Conservation (phyloP, 2,113 vertebrate genomes). For the Tyrannus savana region DNA sequence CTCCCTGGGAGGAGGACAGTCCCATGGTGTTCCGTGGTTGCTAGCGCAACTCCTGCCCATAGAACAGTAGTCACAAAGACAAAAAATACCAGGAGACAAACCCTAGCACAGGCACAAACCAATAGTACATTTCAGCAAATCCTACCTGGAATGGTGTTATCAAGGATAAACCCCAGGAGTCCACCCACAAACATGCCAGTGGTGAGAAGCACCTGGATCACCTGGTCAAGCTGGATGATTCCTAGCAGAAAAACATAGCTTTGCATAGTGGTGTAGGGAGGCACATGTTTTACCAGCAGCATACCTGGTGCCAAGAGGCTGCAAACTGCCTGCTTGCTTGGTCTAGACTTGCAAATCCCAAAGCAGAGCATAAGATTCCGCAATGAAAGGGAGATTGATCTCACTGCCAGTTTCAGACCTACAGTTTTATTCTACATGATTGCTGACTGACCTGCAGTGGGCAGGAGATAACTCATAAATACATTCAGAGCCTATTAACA, state of each 20-base stretch:
- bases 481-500: neutral
- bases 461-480: neutral
- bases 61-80: neutral
- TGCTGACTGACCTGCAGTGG: neutral
- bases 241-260: slow-evolving; percentile 72
- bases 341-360: neutral
- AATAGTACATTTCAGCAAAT: neutral
- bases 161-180: slow-evolving; percentile 89
- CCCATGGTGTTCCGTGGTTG: neutral
- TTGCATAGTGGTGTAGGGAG: neutral
- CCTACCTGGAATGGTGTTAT: slow-evolving; percentile 95
- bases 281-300: neutral
- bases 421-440: neutral
- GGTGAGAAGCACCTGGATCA: slow-evolving; percentile 91
- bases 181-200: slow-evolving; percentile 97
- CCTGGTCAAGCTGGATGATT: slow-evolving; percentile 86
- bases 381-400: neutral
- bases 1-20: neutral
- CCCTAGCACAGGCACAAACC: neutral
- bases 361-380: neutral
- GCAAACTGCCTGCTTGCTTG: neutral
- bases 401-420: neutral
- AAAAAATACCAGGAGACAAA: neutral
- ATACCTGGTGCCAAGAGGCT: neutral
- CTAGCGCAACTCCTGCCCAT: neutral